Base-by-base conservation (phyloP, 1,140 invertebrate species). In the Brachionus plicatilis region DNA sequence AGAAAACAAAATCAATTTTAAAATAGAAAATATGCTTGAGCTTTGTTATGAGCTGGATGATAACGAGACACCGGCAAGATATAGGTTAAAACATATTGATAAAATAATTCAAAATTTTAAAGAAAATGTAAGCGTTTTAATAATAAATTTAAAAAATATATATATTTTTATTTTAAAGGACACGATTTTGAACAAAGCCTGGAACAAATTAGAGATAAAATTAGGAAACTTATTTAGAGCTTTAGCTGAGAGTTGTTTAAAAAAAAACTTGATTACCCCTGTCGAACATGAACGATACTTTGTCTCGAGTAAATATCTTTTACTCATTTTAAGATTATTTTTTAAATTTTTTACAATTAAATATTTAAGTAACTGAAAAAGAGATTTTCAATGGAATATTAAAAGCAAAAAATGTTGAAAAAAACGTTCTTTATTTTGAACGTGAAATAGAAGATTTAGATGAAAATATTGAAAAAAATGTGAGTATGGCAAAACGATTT, bases 401-500 rank as follows among this genome's bases (percentile, higher is more conserved):
- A n/a, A 56, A 4, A 41, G 66, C 47, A 1, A 60, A 75, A 75
- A 60, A 84, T 78, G n/a, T 29, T 4, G 24, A 75, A 14, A 14
- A 11, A 75, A 53, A 50, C 17, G 45, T 27, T 41, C 24, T 84
- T n/a, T 75, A 12, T 65, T 75, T 84, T 66, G 14, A 56, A 53
- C 45, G 83, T 33, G 83, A 84, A 50, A 84, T 84, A 20, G 66
- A 50, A 17, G 83, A 76, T 14, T 2, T 75, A 3, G 82, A 83
- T 41, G 65, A 83, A 29, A 68, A 47, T 9, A 68, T 83, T 17
- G 43, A 37, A 8, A 45, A 2, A 33, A 75, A 84, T 72, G 43
- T 60, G 12, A n/a, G 8, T 5, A 17, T 45, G 93, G 94, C 87
- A 94, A 95, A 88, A 20, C 17, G 72, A 29, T 68, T 68, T 37